A percentile compares a stretch with the other conserved stretches of the same genome.
These are phyloP conservation scores for Lamellibrachia luymesi DNA, from an alignment of 1,140 invertebrate genomes.

Conservation along the genomic window DNA sequence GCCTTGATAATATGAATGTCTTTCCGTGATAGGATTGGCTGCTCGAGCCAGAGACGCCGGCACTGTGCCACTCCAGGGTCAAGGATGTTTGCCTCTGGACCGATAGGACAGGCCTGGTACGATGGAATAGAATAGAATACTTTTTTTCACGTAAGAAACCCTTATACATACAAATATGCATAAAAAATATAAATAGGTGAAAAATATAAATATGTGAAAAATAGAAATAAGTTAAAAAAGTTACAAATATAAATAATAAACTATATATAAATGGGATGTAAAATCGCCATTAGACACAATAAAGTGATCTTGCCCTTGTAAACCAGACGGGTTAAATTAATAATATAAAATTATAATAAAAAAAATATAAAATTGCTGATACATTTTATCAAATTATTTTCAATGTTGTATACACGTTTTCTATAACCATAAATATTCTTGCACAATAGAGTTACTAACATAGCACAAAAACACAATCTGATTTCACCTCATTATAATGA, in stretches of 20 bases:
- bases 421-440: too few relatives aligned
- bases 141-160: background rate
- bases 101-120: constrained; percentile 62
- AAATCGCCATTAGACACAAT: constrained; percentile 53
- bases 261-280: constrained; percentile 66
- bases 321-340: too few relatives aligned
- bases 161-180: too few relatives aligned
- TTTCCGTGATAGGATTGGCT: constrained; percentile 89
- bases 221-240: background rate
- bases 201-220: background rate
- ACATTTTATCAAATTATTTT: too few relatives aligned
- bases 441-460: too few relatives aligned
- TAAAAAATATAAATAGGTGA: too few relatives aligned
- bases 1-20: constrained; percentile 86
- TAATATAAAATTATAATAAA: too few relatives aligned
- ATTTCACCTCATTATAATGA: too few relatives aligned
- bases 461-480: too few relatives aligned
- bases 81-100: constrained; percentile 90
- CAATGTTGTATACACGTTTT: too few relatives aligned
- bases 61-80: constrained; percentile 87
- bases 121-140: background rate
- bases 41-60: constrained; percentile 86
- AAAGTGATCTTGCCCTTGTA: background rate
- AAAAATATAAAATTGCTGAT: too few relatives aligned
- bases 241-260: constrained; percentile 24